Evolutionary conservation across 2,888 invertebrate species (phyloP).

Genomic region (Tipula unca): DNA sequence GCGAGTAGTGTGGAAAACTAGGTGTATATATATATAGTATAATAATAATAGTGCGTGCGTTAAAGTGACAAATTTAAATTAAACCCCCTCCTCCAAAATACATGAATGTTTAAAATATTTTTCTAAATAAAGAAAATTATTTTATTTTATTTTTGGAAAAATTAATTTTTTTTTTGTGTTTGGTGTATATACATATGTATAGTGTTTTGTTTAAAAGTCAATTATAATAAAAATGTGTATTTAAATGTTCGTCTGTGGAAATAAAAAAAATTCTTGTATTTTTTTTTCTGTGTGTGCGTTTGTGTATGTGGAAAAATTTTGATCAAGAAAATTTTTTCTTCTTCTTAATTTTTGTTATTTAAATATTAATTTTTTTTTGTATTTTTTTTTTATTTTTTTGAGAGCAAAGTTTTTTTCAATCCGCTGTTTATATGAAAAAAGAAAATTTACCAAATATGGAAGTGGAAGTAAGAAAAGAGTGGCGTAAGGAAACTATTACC

Average conservation of each 20-base stretch:
- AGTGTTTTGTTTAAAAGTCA: not conserved
- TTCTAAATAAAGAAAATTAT: not conserved
- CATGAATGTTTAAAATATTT: not conserved
- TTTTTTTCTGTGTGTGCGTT: too few relatives aligned
- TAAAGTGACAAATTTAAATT: not conserved
- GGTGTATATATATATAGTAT: not conserved
- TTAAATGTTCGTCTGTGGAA: not conserved
- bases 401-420: not conserved
- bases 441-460: conserved; percentile 19
- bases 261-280: not conserved
- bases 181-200: not conserved
- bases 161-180: not conserved
- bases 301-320: not conserved
- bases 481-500: conserved; percentile 19
- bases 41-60: not conserved
- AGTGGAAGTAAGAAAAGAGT: conserved; percentile 15
- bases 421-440: not conserved
- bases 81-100: not conserved
- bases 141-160: not conserved
- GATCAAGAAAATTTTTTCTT: not conserved
- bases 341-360: not conserved
- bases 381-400: not conserved
- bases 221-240: not conserved
- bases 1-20: not conserved
- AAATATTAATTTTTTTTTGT: not conserved